These are phyloP conservation scores for Eclectus roratus DNA, from an alignment of 2,113 vertebrate genomes.

Conservation along the genomic window DNA sequence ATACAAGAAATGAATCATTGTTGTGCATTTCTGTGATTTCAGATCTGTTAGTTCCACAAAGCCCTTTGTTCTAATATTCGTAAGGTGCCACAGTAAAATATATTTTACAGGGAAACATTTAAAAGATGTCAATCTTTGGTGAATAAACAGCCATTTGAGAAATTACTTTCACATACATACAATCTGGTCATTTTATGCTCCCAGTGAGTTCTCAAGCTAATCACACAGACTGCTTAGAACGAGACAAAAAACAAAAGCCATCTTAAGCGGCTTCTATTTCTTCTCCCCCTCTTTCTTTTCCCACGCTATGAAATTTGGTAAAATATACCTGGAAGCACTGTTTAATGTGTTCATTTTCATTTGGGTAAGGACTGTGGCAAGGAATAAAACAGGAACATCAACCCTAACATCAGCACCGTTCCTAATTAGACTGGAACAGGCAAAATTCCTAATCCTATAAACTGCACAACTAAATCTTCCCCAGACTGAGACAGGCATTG, in stretches of 20 bases:
- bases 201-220: background rate
- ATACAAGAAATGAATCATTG: background rate
- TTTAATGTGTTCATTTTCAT: background rate
- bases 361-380: background rate
- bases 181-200: background rate
- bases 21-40: slow-evolving; percentile 24
- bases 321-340: background rate
- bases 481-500: background rate
- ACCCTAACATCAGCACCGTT: background rate
- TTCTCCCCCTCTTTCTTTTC: background rate
- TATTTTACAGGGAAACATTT: slow-evolving; percentile 1
- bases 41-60: slow-evolving; percentile 41
- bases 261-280: background rate
- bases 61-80: slow-evolving; percentile 52
- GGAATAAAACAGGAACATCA: background rate
- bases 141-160: background rate
- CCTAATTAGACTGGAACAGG: background rate
- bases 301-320: background rate
- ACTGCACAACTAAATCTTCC: background rate
- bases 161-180: background rate
- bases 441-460: background rate
- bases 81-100: slow-evolving; percentile 12
- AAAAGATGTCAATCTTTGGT: background rate
- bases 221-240: background rate
- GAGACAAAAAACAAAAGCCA: background rate